Base-by-base conservation (phyloP, 2,113 vertebrate genomes). In the Microcebus murinus region DNA sequence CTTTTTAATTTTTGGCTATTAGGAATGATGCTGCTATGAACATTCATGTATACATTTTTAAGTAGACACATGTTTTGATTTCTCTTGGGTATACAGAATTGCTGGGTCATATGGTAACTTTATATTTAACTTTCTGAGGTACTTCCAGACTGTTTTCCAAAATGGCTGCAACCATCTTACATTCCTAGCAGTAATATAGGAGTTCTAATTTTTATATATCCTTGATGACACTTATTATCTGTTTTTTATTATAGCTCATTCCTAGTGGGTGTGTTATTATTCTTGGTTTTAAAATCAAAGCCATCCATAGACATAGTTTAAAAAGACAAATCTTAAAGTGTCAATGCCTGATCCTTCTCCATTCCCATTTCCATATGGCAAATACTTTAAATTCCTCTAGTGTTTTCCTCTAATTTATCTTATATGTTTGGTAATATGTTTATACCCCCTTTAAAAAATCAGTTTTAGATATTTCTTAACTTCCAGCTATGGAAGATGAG, bases 301-400 rank as follows among this genome's bases (percentile, higher is more conserved):
- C 23, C 81, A 68, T 50, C 61, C 39, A 77, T 9, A 36, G 13
- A 31, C 14, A 57, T 11, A 70, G 52, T 68, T 83, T 52, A 50
- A 94, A 92, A 80, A 76, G 42, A 71, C 8, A 74, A 88, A 55
- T 34, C 59, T 70, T 48, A n/a, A 21, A 70, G 31, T 90, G 6
- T 50, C 57, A 84, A 76, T 36, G 70, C 0, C 83, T 50, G 34
- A 71, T 57, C 50, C 48, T 63, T 87, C 59, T 95, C 57, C 36
- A 65, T n/a, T 85, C 29, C 61, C 68, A 76, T 88, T 92, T 91
- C 45, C 74, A 81, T n/a, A 50, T 89, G 71, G 85, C 52, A 88
- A 86, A 88, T 76, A 88, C 36, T 96, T 96, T 39, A 74, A 82
- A 77, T 97, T 94, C 57, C 85, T 90, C 61, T 73, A 65, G 80